Conservation (phyloP, 2,113 vertebrate genomes). For the Neolamprologus falcicula region DNA sequence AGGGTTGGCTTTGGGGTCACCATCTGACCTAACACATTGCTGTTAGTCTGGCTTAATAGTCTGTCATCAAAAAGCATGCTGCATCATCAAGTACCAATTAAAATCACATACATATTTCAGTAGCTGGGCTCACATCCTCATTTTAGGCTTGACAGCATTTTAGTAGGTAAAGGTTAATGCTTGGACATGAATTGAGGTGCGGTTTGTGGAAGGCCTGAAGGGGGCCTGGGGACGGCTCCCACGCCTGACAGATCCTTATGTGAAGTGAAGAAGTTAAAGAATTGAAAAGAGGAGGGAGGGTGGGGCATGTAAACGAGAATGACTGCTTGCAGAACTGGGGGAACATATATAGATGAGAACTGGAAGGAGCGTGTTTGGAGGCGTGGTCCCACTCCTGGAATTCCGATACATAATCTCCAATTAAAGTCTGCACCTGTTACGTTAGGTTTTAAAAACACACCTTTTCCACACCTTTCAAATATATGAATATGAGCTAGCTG, state of each 20-base stretch:
- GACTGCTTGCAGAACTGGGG: background rate
- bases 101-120: background rate
- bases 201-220: background rate
- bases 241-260: background rate
- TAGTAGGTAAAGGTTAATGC: background rate
- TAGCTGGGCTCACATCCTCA: background rate
- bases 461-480: background rate
- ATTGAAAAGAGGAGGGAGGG: background rate
- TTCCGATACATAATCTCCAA: background rate
- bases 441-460: background rate
- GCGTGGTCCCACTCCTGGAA: background rate
- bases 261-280: background rate
- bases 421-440: background rate
- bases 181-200: background rate
- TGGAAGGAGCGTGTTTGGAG: background rate
- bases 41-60: background rate
- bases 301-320: background rate
- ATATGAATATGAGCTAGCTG: background rate
- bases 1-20: background rate
- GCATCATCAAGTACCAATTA: background rate
- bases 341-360: background rate
- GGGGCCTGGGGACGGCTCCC: background rate
- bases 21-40: background rate
- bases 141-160: background rate
- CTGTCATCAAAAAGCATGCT: background rate